Base-by-base conservation (phyloP, 2,113 vertebrate genomes). In the human (Homo sapiens) region DNA sequence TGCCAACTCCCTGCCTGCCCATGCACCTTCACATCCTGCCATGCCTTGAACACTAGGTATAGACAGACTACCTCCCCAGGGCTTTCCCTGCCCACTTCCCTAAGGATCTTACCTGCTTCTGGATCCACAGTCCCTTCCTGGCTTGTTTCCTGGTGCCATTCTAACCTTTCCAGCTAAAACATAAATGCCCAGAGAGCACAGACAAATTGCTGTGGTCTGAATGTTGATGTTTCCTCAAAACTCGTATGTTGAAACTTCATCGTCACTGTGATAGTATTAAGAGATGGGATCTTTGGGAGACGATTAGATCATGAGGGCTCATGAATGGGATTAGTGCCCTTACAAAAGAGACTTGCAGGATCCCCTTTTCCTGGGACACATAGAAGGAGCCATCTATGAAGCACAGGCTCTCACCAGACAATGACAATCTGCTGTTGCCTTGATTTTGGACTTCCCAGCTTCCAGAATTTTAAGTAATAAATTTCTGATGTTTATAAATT, bases 31-130 rank as follows among this genome's bases (percentile, higher is more conserved):
- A 10, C 20, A 52, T 16, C 6, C 81, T 14, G 3, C 57, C 72
- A n/a, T 10, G 22, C 12, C 18, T 23, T 35, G 40, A 55, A 16
- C 12, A 30, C 5, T 79, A 75, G 30, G 5, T 5, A 1, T 25
- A 35, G 27, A 22, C 48, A 10, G 11, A 5, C 16, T 0, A 0
- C 2, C 35, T 40, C 25, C 43, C 4, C 3, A 23, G 40, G 40
- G 14, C 9, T 23, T 11, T 40, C 50, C 40, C 68, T 75, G 14
- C 16, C 43, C 25, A 17, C 10, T 0, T 35, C 30, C 16, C 16
- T 50, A 35, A 27, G 20, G 50, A 8, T 4, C 38, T 27, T 2
- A 25, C 20, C 32, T 18, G 57, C 35, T 64, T 64, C 43, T 30
- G 52, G 23, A 64, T 7, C 30, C 20, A 3, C 9, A 20, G 45